Percentiles rank a stretch among this genome's conserved stretches.
Evolutionary conservation across 2,113 vertebrate genomes (phyloP).

Genomic region (Octodon degus): DNA sequence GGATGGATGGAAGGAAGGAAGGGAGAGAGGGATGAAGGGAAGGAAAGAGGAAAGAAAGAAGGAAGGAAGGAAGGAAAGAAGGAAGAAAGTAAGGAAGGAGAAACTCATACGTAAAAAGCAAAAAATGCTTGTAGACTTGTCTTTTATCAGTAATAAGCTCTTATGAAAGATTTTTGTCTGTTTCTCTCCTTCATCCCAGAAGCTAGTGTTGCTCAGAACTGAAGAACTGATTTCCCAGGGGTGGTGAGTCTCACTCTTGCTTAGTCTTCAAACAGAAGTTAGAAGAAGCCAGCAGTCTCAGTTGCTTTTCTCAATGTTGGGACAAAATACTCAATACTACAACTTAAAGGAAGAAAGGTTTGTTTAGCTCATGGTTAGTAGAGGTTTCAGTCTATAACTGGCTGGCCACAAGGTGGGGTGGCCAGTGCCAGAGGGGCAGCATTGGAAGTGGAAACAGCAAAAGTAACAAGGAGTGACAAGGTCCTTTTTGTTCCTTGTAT

Average conservation of each 20-base stretch:
- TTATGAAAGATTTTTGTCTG: neutral
- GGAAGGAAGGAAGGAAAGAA: too few species aligned
- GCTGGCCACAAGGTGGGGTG: too few species aligned
- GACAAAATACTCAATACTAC: too few species aligned
- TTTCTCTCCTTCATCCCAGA: neutral
- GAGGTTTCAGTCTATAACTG: too few species aligned
- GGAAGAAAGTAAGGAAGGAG: neutral
- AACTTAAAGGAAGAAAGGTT: too few species aligned
- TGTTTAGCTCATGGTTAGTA: too few species aligned
- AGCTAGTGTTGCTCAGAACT: neutral
- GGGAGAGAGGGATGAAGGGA: neutral
- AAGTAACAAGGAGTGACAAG: too few species aligned
- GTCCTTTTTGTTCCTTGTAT: too few species aligned
- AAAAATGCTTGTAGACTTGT: neutral
- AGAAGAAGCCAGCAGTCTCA: neutral
- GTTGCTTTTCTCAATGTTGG: too few species aligned
- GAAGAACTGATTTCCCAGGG: neutral
- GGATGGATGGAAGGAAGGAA: neutral
- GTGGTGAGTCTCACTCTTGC: neutral
- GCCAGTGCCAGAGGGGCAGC: too few species aligned
- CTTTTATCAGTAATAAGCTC: neutral
- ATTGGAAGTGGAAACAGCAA: too few species aligned
- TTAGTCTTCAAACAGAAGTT: neutral
- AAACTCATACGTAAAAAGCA: neutral
- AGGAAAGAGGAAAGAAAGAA: accelerated